Conservation (phyloP, 92 coral and sea anemone species). For the Epizoanthus rinbou region DNA sequence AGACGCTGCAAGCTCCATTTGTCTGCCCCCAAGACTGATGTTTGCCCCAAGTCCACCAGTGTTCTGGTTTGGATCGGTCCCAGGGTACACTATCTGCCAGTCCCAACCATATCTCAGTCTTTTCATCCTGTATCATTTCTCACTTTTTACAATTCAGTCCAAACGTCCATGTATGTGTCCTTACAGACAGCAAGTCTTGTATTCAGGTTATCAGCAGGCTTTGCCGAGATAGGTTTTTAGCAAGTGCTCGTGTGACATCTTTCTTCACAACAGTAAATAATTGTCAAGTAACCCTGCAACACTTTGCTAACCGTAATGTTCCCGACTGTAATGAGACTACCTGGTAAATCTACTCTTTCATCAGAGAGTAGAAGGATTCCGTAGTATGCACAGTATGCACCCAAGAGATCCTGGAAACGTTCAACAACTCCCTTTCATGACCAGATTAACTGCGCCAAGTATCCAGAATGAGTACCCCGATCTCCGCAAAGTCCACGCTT, state of each 20-base stretch:
- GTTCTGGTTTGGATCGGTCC: too few relatives aligned
- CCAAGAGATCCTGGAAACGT: slow-evolving; percentile 14
- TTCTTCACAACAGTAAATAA: background rate
- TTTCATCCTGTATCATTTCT: background rate
- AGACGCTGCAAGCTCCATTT: too few relatives aligned
- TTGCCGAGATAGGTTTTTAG: slow-evolving; percentile 20
- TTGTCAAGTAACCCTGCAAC: too few relatives aligned
- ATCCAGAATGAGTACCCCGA: slow-evolving; percentile 6
- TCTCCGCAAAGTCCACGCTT: background rate
- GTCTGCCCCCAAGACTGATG: too few relatives aligned
- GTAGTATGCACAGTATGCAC: background rate
- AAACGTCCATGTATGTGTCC: background rate
- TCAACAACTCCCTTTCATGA: slow-evolving; percentile 4
- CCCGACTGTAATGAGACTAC: slow-evolving; percentile 1
- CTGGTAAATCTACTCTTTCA: slow-evolving; percentile 3
- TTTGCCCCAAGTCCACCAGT: too few relatives aligned
- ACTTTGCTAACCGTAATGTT: slow-evolving; percentile 5
- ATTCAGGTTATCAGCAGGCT: background rate
- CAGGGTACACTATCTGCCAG: too few relatives aligned
- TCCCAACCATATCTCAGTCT: too few relatives aligned
- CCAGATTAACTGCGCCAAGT: background rate
- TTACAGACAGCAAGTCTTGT: slow-evolving; percentile 22
- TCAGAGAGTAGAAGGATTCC: slow-evolving; percentile 15
- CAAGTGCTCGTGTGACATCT: slow-evolving; percentile 28
- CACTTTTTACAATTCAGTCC: slow-evolving; percentile 5